A percentile compares a stretch with the other conserved stretches of the same genome.
Conservation (phyloP, 1,140 invertebrate species). For the Lethocerus indicus region DNA sequence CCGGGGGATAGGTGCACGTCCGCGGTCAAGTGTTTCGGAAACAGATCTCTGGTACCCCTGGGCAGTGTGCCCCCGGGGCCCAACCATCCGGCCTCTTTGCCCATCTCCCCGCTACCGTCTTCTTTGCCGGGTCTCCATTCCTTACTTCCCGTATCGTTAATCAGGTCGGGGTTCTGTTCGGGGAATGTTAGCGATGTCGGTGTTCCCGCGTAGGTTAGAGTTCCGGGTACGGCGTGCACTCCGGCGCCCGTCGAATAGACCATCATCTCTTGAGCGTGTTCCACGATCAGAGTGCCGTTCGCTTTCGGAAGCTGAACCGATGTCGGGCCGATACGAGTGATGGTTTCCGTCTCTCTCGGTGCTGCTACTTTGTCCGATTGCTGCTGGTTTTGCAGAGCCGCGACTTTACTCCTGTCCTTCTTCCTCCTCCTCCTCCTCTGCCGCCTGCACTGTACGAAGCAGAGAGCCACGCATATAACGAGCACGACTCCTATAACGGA, state of each 20-base stretch:
- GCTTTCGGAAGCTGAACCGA: conserved; percentile 13
- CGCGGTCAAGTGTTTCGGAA: conserved; percentile 33
- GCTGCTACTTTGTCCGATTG: conserved; percentile 19
- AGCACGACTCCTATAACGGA: conserved; percentile 16
- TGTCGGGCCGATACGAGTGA: conserved; percentile 13
- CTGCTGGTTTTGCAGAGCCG: conserved; percentile 22
- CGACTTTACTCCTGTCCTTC: conserved; percentile 23
- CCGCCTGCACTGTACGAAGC: conserved; percentile 21
- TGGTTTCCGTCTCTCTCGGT: conserved; percentile 10
- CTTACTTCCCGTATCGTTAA: conserved; percentile 52
- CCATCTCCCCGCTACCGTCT: conserved; percentile 21
- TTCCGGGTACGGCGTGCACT: conserved; percentile 21
- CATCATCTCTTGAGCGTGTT: conserved; percentile 23
- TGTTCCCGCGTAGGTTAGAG: conserved; percentile 18
- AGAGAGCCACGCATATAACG: conserved; percentile 13
- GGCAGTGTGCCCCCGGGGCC: conserved; percentile 17
- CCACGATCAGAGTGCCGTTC: conserved; percentile 18
- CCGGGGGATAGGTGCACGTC: conserved; percentile 48
- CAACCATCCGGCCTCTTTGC: conserved; percentile 9
- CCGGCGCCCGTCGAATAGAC: conserved; percentile 18
- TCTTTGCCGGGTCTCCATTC: conserved; percentile 35
- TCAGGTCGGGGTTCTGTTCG: conserved; percentile 56
- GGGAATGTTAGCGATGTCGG: conserved; percentile 26
- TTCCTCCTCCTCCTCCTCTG: conserved; percentile 21
- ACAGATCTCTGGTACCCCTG: conserved; percentile 13